A percentile compares a stretch with the other conserved stretches of the same genome.
These are phyloP conservation scores for Diarsia rubi DNA, from an alignment of 2,888 invertebrate genomes.

Conservation along the genomic window DNA sequence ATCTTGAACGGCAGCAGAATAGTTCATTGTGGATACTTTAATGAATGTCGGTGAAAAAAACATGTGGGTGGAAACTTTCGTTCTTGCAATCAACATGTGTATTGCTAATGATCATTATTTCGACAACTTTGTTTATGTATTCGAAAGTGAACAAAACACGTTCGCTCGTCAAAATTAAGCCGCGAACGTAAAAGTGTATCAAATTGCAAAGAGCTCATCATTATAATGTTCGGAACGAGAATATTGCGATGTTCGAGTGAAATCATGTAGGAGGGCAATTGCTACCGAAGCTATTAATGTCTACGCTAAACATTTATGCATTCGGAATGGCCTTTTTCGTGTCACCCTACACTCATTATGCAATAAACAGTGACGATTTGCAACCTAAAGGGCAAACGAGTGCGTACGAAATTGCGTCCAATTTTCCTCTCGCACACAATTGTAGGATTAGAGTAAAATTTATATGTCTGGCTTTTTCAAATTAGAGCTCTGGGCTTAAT, in stretches of 20 bases:
- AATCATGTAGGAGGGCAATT: constrained; percentile 69
- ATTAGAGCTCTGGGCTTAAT: constrained; percentile 85
- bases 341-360: constrained; percentile 80
- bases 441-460: constrained; percentile 88
- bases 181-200: constrained; percentile 84
- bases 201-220: constrained; percentile 78
- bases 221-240: constrained; percentile 64
- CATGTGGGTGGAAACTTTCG: constrained; percentile 50
- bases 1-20: constrained; percentile 66
- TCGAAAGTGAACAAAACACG: constrained; percentile 76
- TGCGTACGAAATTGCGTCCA: constrained; percentile 85
- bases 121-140: constrained; percentile 57
- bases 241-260: constrained; percentile 68
- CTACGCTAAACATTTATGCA: constrained; percentile 62
- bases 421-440: constrained; percentile 87
- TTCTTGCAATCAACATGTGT: constrained; percentile 56
- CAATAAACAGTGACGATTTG: constrained; percentile 85
- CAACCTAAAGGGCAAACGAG: constrained; percentile 79
- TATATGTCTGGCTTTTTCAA: constrained; percentile 90
- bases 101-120: constrained; percentile 61
- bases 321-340: constrained; percentile 73
- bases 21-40: constrained; percentile 63
- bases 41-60: constrained; percentile 60
- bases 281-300: constrained; percentile 68
- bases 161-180: constrained; percentile 68